Conservation (phyloP, 2,888 invertebrate genomes). For the Hoplodrina blanda region DNA sequence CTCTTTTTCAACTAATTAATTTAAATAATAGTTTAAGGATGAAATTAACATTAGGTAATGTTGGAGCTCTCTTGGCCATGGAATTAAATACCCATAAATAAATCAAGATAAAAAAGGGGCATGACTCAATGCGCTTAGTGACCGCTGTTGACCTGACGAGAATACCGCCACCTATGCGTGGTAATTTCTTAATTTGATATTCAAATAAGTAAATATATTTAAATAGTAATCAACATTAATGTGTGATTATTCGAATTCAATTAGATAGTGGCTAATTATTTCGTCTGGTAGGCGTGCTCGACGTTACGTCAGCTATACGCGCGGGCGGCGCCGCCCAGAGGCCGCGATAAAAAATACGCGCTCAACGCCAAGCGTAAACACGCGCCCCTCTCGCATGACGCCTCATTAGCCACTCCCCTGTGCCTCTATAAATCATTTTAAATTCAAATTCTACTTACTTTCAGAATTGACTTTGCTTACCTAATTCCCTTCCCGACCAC, state of each 20-base stretch:
- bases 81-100: too few species aligned
- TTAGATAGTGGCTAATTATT: slow-evolving; percentile 69
- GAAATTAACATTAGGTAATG: too few species aligned
- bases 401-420: slow-evolving; percentile 90
- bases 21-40: too few species aligned
- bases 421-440: slow-evolving; percentile 90
- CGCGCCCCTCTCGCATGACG: slow-evolving; percentile 89
- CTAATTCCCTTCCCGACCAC: slow-evolving; percentile 86
- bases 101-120: background rate
- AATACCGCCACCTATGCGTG: slow-evolving; percentile 9
- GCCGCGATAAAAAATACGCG: slow-evolving; percentile 80
- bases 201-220: slow-evolving; percentile 33
- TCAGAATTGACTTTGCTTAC: slow-evolving; percentile 89
- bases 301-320: slow-evolving; percentile 73
- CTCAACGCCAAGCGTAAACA: slow-evolving; percentile 83
- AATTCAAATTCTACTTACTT: slow-evolving; percentile 90
- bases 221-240: slow-evolving; percentile 36
- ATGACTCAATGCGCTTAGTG: background rate
- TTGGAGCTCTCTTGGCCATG: too few species aligned
- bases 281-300: slow-evolving; percentile 76
- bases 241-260: slow-evolving; percentile 55
- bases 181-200: slow-evolving; percentile 19
- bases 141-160: slow-evolving; percentile 5
- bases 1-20: too few species aligned
- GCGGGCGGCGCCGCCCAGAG: slow-evolving; percentile 77